Evolutionary conservation across 37 sponge, comb jelly and placozoan species (phyloP).

Genomic region (Chondrosia reniformis): DNA sequence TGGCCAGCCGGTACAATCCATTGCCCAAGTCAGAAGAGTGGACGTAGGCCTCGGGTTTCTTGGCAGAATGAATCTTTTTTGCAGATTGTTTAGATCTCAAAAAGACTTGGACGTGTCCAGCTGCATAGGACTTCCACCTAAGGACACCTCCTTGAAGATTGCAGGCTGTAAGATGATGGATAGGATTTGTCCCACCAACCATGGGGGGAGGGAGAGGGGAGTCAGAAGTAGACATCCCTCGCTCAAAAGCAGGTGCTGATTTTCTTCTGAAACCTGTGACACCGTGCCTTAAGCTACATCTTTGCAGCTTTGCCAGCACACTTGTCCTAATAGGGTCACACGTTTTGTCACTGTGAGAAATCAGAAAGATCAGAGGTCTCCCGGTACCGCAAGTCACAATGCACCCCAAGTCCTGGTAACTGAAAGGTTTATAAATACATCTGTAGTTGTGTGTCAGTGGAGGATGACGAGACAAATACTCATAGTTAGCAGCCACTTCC

Average conservation of each 20-base stretch:
- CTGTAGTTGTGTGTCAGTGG: not conserved
- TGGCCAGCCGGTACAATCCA: conserved; percentile 22
- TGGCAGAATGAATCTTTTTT: not conserved
- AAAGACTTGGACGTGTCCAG: conserved; percentile 1
- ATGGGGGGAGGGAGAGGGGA: not conserved
- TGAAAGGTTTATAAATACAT: not conserved
- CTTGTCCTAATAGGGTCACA: not conserved
- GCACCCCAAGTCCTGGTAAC: not conserved
- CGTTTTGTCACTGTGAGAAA: not conserved
- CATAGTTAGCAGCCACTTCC: not conserved
- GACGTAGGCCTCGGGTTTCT: not conserved
- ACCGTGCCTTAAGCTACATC: not conserved
- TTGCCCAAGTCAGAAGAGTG: conserved; percentile 19
- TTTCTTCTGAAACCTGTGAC: not conserved
- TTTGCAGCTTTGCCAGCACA: conserved; percentile 8
- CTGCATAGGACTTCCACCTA: conserved; percentile 11
- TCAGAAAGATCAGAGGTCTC: not conserved
- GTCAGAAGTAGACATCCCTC: not conserved
- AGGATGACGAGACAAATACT: not conserved
- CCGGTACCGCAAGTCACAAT: not conserved
- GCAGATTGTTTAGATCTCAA: not conserved
- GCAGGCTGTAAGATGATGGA: conserved; percentile 31
- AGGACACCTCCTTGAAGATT: not conserved
- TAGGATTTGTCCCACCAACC: not conserved
- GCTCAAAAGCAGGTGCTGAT: not conserved